Evolutionary conservation across 2,113 vertebrate species (phyloP).

Genomic region (Spheniscus mendiculus): DNA sequence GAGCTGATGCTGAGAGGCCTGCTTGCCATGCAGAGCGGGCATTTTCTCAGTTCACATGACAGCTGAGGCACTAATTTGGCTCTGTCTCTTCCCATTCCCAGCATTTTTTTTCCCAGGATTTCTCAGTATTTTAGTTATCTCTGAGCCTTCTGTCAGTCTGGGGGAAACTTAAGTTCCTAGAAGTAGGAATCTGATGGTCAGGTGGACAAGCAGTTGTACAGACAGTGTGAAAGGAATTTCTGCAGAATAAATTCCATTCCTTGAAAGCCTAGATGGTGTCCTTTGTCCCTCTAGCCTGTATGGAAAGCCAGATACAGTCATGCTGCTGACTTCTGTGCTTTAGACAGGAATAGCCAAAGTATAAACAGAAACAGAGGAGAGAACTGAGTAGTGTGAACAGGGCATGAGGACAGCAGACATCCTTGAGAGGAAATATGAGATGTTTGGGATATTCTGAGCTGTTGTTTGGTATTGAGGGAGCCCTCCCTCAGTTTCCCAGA

Average conservation of each 20-base stretch:
- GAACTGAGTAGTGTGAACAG: not conserved
- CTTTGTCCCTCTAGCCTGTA: not conserved
- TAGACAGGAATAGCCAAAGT: not conserved
- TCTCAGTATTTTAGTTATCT: conserved; percentile 45
- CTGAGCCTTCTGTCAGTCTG: not conserved
- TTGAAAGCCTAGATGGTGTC: not conserved
- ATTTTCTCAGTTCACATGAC: not conserved
- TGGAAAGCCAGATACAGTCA: not conserved
- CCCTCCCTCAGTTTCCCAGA: not conserved
- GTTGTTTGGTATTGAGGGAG: not conserved
- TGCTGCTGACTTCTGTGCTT: not conserved
- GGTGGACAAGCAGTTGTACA: not conserved
- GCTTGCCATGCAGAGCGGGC: not conserved
- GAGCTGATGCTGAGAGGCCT: not conserved
- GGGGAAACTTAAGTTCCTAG: not conserved
- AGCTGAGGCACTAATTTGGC: not conserved
- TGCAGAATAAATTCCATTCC: not conserved
- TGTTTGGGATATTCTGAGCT: not conserved
- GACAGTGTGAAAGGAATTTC: not conserved
- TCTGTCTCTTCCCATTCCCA: not conserved
- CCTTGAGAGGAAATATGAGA: not conserved
- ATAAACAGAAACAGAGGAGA: not conserved
- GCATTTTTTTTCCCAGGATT: not conserved
- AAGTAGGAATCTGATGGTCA: conserved; percentile 1
- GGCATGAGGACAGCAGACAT: fast-evolving